Evolutionary conservation across 1,140 invertebrate species (phyloP), one percentile per base, ranked within the genome.

Genomic region (Metaphire vulgaris): DNA sequence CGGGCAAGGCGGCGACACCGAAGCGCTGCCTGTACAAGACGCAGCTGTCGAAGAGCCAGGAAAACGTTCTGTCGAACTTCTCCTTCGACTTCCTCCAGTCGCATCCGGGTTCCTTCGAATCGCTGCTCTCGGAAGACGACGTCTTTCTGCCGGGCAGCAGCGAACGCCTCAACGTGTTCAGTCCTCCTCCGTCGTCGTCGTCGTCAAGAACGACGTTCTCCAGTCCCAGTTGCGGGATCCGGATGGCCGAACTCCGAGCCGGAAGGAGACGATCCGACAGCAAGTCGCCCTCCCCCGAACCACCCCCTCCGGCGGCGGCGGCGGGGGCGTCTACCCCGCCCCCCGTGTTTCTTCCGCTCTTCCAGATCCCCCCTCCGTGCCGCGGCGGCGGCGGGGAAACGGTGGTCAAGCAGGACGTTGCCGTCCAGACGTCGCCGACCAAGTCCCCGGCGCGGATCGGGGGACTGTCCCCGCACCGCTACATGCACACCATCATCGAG

Each of bases 401-500:
- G 0, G 16, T 30, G 2, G n/a, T 32, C 69, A 29, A 73, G 21
- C 14, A 34, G 32, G 16, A 31, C n/a, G 41, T 14, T 34, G 29
- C 33, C 1, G 32, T 29, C 28, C 34, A 33, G 16, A 29, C 72
- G 16, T 41, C 32, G 12, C 33, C 34, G 32, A 73, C 56, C 15
- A 33, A 41, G 6, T 73, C 72, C 21, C 72, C 72, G 28, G 31
- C 33, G 0, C 32, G 72, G 30, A 26, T 73, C 1, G 41, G 32
- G 1, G 28, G 33, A 21, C 33, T 41, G 31, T 73, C 72, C 1
- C 69, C 69, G 26, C 32, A 73, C 41, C 32, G 41, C 1, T 73
- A 73, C 72, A 73, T 73, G 72, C 72, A 73, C 72, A 73, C 72
- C 2, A 73, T 73, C 28, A 28, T 73, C 6, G 72, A 73, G 21